Base-by-base conservation (phyloP, 2,888 invertebrate species). In the Tenthredo livida region DNA sequence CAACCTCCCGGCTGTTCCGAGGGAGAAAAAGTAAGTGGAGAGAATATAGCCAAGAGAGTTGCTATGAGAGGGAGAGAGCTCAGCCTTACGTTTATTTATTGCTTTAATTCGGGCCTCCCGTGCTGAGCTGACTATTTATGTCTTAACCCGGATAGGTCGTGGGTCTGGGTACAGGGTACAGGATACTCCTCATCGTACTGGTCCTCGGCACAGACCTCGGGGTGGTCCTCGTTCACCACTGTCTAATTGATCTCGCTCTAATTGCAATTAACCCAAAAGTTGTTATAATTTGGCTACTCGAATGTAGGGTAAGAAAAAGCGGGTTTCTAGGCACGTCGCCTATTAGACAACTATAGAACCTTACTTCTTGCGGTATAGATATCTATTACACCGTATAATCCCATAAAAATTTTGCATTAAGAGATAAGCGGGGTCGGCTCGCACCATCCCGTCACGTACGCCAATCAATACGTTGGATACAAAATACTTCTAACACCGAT, bases 41-140 rank as follows among this genome's bases (percentile, higher is more conserved):
- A 77, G 47, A 75, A 47, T 75, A 77, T 47, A 54, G 54, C 29
- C 6, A 4, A 54, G 54, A 77, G 54, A 77, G n/a, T 54, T 77
- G 33, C 50, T 54, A 33, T 25, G 61, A 78, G 58, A 78, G 78
- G 40, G 40, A 61, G 61, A 29, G 47, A 33, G 67, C 21, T 65
- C 72, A 85, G 86, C 86, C 86, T 87, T 85, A 87, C 87, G 88
- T 89, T 87, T 90, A 90, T 89, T 90, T 90, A 89, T 89, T 88
- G 87, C 88, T 89, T 89, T 90, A 90, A 91, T 91, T 90, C 89
- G 87, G 87, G 86, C 85, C 87, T 87, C 87, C 88, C 80, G 87
- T 87, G 87, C 87, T 88, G 88, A 90, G 89, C 88, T 86, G 85
- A 88, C 88, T 90, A 90, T 91, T 90, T 90, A 90, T 89, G 89